Evolutionary conservation across 2,797 vertebrate species (phyloP).

Genomic region (Numenius phaeopus): DNA sequence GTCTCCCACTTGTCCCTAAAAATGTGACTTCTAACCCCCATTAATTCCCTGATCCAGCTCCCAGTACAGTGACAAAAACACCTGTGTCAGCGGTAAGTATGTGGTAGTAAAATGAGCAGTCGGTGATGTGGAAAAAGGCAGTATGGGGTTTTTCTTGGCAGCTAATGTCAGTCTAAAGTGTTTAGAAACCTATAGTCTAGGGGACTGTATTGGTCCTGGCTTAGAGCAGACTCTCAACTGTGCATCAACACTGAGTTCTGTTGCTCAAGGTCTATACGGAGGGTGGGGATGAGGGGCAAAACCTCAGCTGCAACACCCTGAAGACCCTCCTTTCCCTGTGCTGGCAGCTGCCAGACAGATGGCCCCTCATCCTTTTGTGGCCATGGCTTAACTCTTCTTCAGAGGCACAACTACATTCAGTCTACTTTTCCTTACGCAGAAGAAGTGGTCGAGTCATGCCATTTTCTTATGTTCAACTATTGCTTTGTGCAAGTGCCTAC

Average conservation of each 20-base stretch:
- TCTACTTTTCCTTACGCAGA: background rate
- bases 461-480: background rate
- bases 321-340: background rate
- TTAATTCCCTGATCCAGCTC: background rate
- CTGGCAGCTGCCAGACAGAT: background rate
- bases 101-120: background rate
- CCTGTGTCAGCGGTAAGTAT: background rate
- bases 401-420: background rate
- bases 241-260: background rate
- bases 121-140: background rate
- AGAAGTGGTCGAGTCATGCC: background rate
- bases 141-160: background rate
- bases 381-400: background rate
- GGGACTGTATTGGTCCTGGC: background rate
- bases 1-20: background rate
- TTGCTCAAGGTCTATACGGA: background rate
- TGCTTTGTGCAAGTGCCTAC: background rate
- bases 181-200: background rate
- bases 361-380: fast-evolving
- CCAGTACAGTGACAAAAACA: background rate
- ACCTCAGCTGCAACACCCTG: background rate
- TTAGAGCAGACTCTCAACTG: background rate
- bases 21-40: background rate
- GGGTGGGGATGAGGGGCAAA: background rate
- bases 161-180: background rate